Conservation (phyloP, 2,113 vertebrate species). For the Phalacrocorax aristotelis region DNA sequence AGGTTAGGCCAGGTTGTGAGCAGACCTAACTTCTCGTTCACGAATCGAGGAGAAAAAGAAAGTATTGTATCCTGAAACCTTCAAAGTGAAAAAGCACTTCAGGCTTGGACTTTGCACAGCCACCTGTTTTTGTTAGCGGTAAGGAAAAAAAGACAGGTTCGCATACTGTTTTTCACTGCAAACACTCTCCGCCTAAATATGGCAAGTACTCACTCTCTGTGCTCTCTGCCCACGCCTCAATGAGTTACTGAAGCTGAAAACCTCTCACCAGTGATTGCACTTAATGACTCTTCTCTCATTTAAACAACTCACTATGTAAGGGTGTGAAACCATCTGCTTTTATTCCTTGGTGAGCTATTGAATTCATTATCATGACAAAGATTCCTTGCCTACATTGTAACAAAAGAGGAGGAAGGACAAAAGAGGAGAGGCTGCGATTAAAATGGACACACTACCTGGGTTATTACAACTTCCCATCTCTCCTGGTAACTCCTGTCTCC, state of each 20-base stretch:
- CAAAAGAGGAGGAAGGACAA: background rate
- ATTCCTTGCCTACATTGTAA: background rate
- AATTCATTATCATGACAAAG: background rate
- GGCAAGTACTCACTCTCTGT: background rate
- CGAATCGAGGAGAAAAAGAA: background rate
- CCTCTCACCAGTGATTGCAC: background rate
- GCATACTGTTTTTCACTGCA: background rate
- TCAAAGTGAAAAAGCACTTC: background rate
- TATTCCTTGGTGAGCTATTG: background rate
- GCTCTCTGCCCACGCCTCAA: background rate
- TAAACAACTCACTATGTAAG: background rate
- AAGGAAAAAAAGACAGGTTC: background rate
- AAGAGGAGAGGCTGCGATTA: background rate
- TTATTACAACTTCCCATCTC: background rate
- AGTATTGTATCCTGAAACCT: background rate
- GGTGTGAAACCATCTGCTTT: background rate
- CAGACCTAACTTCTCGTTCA: background rate
- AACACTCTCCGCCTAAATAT: background rate
- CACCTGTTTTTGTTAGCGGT: background rate
- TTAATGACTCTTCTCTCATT: background rate
- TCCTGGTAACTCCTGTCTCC: background rate
- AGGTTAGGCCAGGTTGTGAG: background rate
- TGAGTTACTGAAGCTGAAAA: background rate
- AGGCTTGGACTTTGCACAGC: background rate
- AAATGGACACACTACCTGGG: background rate